phyloP scores from a whole-genome alignment of 2,113 vertebrate species.

The Rhinopithecus roxellana region DNA sequence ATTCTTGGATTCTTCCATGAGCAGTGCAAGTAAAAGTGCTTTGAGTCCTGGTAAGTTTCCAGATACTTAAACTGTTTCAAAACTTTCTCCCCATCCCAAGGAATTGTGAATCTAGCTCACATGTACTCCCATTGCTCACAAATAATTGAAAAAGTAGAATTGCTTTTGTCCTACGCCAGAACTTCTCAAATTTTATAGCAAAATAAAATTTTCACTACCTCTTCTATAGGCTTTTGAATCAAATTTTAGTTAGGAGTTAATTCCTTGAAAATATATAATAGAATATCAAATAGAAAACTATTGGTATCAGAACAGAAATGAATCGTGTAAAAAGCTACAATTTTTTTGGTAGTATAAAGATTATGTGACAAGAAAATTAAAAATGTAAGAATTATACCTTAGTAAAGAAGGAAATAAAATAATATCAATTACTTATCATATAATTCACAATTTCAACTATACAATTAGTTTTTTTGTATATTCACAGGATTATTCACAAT shows the following conservation, averaged over 20 bases:
- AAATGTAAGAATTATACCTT: rapidly evolving
- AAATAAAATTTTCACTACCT: neutral
- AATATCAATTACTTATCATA: neutral
- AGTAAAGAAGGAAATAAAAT: neutral
- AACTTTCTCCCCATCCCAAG: neutral
- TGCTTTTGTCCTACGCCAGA: neutral
- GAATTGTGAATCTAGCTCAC: neutral
- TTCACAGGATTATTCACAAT: neutral
- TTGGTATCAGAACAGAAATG: neutral
- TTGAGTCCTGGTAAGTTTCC: neutral
- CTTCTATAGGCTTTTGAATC: neutral
- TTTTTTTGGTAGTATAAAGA: neutral
- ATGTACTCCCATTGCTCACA: neutral
- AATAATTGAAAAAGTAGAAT: neutral
- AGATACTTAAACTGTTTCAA: neutral
- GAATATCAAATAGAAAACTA: neutral
- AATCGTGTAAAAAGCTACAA: neutral
- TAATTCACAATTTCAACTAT: neutral
- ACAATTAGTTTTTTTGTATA: neutral
- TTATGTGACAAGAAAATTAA: neutral
- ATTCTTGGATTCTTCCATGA: neutral
- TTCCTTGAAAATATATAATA: neutral
- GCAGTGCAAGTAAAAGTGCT: neutral
- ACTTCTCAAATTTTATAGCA: neutral
- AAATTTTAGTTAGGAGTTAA: neutral